Percentiles rank a stretch among this genome's conserved stretches.
Evolutionary conservation across 2,113 vertebrate genomes (phyloP).

Genomic region (Mola mola): DNA sequence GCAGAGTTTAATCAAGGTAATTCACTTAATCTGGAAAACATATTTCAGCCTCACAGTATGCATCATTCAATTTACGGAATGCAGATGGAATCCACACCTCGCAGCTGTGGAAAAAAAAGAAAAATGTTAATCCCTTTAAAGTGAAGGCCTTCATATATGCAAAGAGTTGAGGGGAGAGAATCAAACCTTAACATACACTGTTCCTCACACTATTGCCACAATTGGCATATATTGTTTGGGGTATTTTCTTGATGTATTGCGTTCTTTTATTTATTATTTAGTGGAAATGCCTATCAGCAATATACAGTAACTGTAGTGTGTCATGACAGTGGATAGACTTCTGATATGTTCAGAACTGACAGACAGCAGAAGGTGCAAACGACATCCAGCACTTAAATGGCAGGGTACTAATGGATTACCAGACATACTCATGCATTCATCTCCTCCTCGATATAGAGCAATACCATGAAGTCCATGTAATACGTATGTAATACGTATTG

Average conservation of each 20-base stretch:
- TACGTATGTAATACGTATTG: too few relatives aligned
- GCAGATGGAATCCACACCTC: conserved; percentile 22
- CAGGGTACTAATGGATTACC: neutral
- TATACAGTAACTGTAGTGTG: neutral
- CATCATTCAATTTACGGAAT: neutral
- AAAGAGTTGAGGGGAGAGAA: too few relatives aligned
- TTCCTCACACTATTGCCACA: neutral
- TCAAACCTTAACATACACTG: too few relatives aligned
- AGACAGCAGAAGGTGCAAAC: conserved; percentile 6
- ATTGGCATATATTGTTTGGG: neutral
- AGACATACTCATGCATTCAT: too few relatives aligned
- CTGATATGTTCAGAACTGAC: conserved; percentile 4
- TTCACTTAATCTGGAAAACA: conserved; percentile 23
- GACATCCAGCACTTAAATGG: neutral
- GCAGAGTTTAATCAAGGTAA: conserved; percentile 9
- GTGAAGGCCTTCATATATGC: too few relatives aligned
- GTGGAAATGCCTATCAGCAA: too few relatives aligned
- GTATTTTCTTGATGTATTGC: too few relatives aligned
- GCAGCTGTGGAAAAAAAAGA: conserved; percentile 5
- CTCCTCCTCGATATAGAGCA: neutral
- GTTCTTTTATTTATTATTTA: too few relatives aligned
- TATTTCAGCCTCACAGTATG: neutral
- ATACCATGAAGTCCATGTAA: too few relatives aligned
- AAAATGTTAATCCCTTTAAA: conserved; percentile 12
- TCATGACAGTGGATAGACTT: neutral